These are phyloP conservation scores for Pitta sordida DNA, from an alignment of 2,113 vertebrate genomes.

Conservation along the genomic window DNA sequence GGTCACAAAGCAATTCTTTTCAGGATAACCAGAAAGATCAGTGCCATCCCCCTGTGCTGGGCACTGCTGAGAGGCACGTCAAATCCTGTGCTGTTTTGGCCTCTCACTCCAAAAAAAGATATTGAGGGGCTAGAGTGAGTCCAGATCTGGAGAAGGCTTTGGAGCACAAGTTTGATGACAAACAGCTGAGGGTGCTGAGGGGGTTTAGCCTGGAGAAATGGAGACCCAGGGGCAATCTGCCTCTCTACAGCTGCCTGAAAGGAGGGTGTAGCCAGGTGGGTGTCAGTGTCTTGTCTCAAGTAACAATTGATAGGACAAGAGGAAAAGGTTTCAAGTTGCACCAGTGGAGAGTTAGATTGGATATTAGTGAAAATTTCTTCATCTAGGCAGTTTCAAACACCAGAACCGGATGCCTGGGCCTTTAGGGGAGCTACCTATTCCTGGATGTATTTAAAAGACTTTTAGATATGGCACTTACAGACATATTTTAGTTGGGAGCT, in stretches of 20 bases:
- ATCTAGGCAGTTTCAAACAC: background rate
- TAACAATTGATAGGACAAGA: background rate
- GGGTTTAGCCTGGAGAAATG: background rate
- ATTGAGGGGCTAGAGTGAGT: fast-evolving
- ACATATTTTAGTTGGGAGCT: background rate
- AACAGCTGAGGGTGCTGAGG: background rate
- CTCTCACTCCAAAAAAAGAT: too few species aligned
- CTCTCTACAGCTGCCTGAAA: background rate
- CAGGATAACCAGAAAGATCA: too few species aligned
- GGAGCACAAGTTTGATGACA: background rate
- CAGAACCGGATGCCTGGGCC: background rate
- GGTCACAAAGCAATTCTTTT: background rate
- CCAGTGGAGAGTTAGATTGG: background rate
- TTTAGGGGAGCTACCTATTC: background rate
- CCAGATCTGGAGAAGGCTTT: background rate
- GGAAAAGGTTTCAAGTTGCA: background rate
- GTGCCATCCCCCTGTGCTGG: background rate
- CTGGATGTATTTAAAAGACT: background rate
- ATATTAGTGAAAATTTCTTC: background rate
- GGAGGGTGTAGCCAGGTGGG: fast-evolving
- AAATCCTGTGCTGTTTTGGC: background rate
- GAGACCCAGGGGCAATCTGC: background rate
- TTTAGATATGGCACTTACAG: too few species aligned
- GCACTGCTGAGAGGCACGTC: background rate
- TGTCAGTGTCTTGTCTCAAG: background rate